Percentiles rank a stretch among this genome's conserved stretches.
phyloP scores from a whole-genome alignment of 1,140 invertebrate species.

The Triops longicaudatus region DNA sequence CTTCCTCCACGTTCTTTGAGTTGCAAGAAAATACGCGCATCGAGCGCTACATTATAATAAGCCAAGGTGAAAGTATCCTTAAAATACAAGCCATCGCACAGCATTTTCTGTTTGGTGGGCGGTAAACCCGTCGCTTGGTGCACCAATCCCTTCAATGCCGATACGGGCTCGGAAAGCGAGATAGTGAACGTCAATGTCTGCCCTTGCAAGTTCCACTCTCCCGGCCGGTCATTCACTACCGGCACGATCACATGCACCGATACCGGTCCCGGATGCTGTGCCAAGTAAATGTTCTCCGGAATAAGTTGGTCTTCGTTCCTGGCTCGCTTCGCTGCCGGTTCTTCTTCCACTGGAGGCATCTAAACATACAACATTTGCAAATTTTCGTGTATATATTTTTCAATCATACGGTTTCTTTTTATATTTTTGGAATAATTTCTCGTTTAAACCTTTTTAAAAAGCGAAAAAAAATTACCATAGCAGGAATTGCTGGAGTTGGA shows the following conservation, averaged over 20 bases:
- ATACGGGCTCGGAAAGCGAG: slow-evolving; percentile 67
- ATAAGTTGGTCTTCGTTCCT: slow-evolving; percentile 87
- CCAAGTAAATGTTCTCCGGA: slow-evolving; percentile 73
- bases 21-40: slow-evolving; percentile 75
- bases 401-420: too few relatives aligned
- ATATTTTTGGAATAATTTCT: too few relatives aligned
- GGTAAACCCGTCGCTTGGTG: slow-evolving; percentile 86
- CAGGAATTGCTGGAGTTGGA: slow-evolving; percentile 35
- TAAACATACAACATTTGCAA: slow-evolving; percentile 44
- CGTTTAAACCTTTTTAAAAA: too few relatives aligned
- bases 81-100: slow-evolving; percentile 93
- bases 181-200: slow-evolving; percentile 73
- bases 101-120: slow-evolving; percentile 94
- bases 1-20: slow-evolving; percentile 95
- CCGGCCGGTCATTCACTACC: slow-evolving; percentile 65
- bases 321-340: slow-evolving; percentile 76
- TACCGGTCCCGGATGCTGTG: slow-evolving; percentile 58
- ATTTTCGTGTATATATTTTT: too few relatives aligned
- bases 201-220: slow-evolving; percentile 92
- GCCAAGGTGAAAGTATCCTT: slow-evolving; percentile 93
- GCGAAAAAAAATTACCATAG: slow-evolving; percentile 38
- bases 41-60: slow-evolving; percentile 86
- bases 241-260: slow-evolving; percentile 72
- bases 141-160: slow-evolving; percentile 78
- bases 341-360: slow-evolving; percentile 51